Evolutionary conservation across 2,113 vertebrate species (phyloP), one percentile per base, ranked within the genome.

Genomic region (Upupa epops): DNA sequence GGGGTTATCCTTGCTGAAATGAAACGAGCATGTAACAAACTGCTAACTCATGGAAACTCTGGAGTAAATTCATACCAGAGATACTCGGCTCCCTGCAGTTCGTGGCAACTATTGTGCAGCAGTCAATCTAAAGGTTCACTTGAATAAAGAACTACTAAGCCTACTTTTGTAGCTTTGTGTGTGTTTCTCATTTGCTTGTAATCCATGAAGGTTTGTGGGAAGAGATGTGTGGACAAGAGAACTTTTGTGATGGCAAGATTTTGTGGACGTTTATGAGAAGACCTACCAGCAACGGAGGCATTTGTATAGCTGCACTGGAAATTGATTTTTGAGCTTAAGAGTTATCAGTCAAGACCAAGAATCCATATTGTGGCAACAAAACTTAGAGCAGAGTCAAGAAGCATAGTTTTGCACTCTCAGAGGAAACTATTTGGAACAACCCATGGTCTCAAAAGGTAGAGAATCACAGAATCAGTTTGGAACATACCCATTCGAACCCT

Each of bases 21-120:
- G 77, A 87, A 88, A 90, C 37, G 25, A 83, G 58, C 58, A 76
- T 78, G 40, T 60, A 85, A 78, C 73, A 45, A 94, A 76, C 59
- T 36, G 70, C 37, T 86, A 89, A 83, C 21, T 63, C 48, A 34
- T 89, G 75, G 56, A 92, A 92, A 89, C 92, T 92, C 73, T 88
- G 93, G 65, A 93, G 76, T 88, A 59, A 64, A 65, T 96, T 92
- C 89, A 84, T 52, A 82, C 59, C 86, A 82, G 59, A 86, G 71
- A 82, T 48, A 76, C 31, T 71, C 68, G 68, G 71, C 48, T 85
- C n/a, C 28, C 24, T 3, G 8, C 28, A 79, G 29, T 85, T 91
- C 42, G 49, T 40, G n/a, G 49, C n/a, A 84, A 56, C 34, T 87
- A 4, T 37, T 63, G 60, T 89, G 24, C 45, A 89, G 83, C 37